Evolutionary conservation across 2,888 invertebrate species (phyloP).

Genomic region (Tridacna gigas): DNA sequence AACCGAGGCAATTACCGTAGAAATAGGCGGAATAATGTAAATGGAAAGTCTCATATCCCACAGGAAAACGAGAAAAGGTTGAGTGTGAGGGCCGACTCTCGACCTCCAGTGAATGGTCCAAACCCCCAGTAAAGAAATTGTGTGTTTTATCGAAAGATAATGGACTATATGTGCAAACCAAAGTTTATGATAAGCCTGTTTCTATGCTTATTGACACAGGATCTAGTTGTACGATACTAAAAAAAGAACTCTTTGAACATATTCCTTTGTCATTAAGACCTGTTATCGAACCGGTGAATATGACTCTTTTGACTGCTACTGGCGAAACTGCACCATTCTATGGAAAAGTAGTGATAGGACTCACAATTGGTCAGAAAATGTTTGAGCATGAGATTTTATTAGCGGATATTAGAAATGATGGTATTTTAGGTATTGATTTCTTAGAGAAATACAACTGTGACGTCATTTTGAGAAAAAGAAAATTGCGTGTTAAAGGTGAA

Average conservation of each 20-base stretch:
- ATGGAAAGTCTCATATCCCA: background rate
- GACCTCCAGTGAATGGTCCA: background rate
- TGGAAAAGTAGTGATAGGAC: background rate
- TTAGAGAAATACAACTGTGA: conserved; percentile 20
- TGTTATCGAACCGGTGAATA: conserved; percentile 10
- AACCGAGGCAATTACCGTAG: background rate
- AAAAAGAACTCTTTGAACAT: conserved; percentile 3
- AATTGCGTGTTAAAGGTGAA: conserved; percentile 23
- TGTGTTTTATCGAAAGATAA: conserved; percentile 6
- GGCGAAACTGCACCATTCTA: conserved; percentile 25
- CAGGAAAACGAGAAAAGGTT: background rate
- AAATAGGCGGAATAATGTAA: background rate
- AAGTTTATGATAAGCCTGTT: background rate
- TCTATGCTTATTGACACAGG: conserved; percentile 32
- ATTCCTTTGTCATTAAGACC: conserved; percentile 1
- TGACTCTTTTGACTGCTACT: conserved; percentile 22
- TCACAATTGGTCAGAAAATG: conserved; percentile 6
- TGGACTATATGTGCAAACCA: conserved; percentile 3
- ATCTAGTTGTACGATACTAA: conserved; percentile 24
- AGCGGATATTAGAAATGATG: conserved; percentile 31
- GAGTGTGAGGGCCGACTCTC: background rate
- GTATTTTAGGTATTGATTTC: conserved; percentile 23
- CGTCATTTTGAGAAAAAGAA: conserved; percentile 2
- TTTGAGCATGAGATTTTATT: conserved; percentile 17
- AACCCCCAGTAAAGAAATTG: background rate